These are phyloP conservation scores for Anguilla japonica DNA, from an alignment of 2,113 vertebrate genomes.

Conservation along the genomic window DNA sequence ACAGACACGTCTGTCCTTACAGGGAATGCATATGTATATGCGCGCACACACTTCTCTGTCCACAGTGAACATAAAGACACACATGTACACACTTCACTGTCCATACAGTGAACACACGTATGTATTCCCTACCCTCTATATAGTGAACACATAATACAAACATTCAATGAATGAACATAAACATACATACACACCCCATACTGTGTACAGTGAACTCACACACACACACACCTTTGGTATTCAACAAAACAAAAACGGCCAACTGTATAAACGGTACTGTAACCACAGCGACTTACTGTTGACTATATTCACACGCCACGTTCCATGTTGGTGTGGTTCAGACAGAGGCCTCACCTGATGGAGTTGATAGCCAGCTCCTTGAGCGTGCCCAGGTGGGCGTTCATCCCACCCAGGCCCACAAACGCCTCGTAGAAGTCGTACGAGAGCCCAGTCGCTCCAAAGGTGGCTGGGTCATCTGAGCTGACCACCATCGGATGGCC, in stretches of 20 bases:
- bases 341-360: slow-evolving; percentile 71
- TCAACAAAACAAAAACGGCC: too few relatives aligned
- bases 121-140: neutral
- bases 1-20: too few relatives aligned
- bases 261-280: neutral
- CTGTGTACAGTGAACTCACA: too few relatives aligned
- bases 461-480: slow-evolving; percentile 82
- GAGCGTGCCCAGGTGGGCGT: slow-evolving; percentile 80
- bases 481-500: slow-evolving; percentile 86
- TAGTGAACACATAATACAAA: neutral
- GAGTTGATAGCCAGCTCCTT: slow-evolving; percentile 87
- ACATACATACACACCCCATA: neutral
- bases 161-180: neutral
- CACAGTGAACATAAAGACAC: too few relatives aligned
- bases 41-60: too few relatives aligned
- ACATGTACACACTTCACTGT: neutral
- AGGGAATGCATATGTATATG: too few relatives aligned
- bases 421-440: slow-evolving; percentile 90
- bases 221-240: too few relatives aligned
- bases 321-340: neutral
- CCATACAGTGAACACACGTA: neutral
- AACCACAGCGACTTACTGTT: neutral
- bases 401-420: slow-evolving; percentile 83
- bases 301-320: neutral
- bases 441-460: slow-evolving; percentile 81